Conservation (phyloP, 2,113 vertebrate species). For the Canis aureus region DNA sequence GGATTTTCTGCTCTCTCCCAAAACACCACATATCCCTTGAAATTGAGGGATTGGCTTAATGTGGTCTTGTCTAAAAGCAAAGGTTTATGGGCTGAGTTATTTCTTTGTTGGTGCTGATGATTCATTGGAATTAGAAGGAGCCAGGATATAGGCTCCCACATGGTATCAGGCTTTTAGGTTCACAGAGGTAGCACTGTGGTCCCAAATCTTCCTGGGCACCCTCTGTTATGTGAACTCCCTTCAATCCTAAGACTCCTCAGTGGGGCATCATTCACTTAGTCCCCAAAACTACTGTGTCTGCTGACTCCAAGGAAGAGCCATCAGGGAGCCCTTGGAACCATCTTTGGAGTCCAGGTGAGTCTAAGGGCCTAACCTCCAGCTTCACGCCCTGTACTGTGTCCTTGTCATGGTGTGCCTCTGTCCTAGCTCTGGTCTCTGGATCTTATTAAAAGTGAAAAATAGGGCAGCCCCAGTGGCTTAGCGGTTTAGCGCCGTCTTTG, state of each 20-base stretch:
- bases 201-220: background rate
- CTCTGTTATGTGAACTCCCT: background rate
- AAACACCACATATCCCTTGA: background rate
- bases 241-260: no score
- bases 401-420: background rate
- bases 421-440: background rate
- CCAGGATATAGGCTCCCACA: background rate
- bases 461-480: no score
- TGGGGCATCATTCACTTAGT: background rate
- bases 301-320: background rate
- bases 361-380: background rate
- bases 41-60: background rate
- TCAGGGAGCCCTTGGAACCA: background rate
- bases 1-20: background rate
- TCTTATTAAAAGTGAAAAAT: background rate
- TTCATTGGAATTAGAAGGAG: background rate
- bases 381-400: background rate
- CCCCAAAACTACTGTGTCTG: background rate
- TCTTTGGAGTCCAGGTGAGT: background rate
- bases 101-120: background rate
- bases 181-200: no score
- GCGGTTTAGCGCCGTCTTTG: no score
- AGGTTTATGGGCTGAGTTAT: background rate
- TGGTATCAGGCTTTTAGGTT: background rate
- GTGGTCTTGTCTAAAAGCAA: background rate